A percentile compares a stretch with the other conserved stretches of the same genome.
Evolutionary conservation across 2,888 invertebrate genomes (phyloP).

Genomic region (Erebia ligea): DNA sequence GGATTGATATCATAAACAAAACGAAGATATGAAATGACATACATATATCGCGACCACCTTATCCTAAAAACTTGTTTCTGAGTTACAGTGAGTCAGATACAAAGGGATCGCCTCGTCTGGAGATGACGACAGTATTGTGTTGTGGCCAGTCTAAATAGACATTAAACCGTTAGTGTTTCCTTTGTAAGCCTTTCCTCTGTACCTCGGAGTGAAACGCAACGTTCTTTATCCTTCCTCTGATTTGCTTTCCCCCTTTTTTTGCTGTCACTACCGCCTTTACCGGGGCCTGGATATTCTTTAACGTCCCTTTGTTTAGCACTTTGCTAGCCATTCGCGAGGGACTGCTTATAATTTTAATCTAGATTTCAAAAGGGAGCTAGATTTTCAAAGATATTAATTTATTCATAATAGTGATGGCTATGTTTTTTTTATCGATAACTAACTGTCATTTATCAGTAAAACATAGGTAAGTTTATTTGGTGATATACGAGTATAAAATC

Average conservation of each 20-base stretch:
- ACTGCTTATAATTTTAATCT: neutral
- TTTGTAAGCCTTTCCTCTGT: slow-evolving; percentile 28
- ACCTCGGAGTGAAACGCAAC: slow-evolving; percentile 22
- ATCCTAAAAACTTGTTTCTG: too few relatives aligned
- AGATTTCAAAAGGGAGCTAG: neutral
- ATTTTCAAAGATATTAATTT: neutral
- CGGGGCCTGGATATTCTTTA: neutral
- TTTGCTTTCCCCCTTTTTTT: slow-evolving; percentile 25
- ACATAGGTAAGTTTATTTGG: too few relatives aligned
- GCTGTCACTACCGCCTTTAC: slow-evolving; percentile 22
- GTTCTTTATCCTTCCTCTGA: slow-evolving; percentile 20
- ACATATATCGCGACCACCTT: too few relatives aligned
- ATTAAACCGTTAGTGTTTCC: slow-evolving; percentile 17
- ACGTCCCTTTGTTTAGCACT: slow-evolving; percentile 1
- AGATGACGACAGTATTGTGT: too few relatives aligned
- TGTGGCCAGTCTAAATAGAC: neutral
- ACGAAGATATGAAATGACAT: too few relatives aligned
- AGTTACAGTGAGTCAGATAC: too few relatives aligned
- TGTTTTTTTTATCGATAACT: too few relatives aligned
- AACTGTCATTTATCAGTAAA: too few relatives aligned
- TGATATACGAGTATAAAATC: too few relatives aligned
- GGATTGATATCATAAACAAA: too few relatives aligned
- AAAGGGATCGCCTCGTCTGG: too few relatives aligned
- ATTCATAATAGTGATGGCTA: too few relatives aligned
- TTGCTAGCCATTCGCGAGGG: neutral